A percentile compares a stretch with the other conserved stretches of the same genome.
Conservation (phyloP, 2,113 vertebrate species). For the Malurus cyaneus region DNA sequence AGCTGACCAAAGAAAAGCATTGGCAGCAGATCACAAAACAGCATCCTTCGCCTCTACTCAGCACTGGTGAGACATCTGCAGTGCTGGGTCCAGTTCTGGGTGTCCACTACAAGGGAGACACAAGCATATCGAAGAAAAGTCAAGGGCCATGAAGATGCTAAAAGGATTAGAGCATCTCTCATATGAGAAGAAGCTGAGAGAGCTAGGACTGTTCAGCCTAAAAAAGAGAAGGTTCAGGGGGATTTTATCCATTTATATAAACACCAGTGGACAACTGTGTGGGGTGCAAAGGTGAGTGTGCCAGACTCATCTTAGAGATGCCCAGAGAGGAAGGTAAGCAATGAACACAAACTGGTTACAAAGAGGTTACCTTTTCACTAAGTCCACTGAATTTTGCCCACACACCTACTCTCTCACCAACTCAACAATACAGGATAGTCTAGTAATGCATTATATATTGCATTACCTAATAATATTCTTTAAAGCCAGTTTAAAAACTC, state of each 20-base stretch:
- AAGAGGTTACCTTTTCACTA: not conserved
- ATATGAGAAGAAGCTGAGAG: not conserved
- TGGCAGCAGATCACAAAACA: not conserved
- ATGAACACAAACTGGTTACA: not conserved
- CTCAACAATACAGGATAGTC: not conserved
- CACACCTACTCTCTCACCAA: constrained; percentile 3
- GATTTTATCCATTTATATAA: not conserved
- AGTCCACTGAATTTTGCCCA: not conserved
- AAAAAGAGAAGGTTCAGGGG: not conserved
- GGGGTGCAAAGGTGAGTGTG: not conserved
- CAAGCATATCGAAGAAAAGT: not conserved
- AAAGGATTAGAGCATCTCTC: not conserved
- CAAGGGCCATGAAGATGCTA: not conserved
- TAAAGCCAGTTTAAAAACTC: constrained; percentile 7
- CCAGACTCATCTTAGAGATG: not conserved
- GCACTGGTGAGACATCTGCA: not conserved
- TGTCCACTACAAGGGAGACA: not conserved
- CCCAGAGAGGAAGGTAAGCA: not conserved
- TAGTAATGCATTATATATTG: not conserved
- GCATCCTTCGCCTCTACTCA: not conserved
- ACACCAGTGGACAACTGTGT: not conserved
- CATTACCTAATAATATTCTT: constrained; percentile 15
- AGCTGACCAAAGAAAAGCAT: not conserved
- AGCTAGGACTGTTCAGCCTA: not conserved
- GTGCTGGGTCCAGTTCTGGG: not conserved